These are phyloP conservation scores for Syrrhaptes paradoxus DNA, from an alignment of 2,113 vertebrate species.

Conservation along the genomic window DNA sequence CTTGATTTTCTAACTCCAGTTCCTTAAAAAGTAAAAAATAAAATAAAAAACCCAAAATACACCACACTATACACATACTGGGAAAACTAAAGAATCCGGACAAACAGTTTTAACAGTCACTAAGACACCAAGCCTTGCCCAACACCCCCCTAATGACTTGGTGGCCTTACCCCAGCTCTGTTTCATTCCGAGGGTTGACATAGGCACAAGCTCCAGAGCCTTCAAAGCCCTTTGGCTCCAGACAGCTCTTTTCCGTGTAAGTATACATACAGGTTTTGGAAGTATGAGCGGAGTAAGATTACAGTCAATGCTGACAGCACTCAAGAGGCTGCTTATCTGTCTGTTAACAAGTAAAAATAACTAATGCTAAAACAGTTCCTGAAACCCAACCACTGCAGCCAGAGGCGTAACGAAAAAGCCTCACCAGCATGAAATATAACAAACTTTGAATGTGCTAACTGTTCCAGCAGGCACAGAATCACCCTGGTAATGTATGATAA, in stretches of 20 bases:
- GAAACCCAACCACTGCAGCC: not conserved
- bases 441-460: not conserved
- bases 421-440: not conserved
- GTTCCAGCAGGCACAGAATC: not conserved
- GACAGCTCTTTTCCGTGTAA: accelerated
- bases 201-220: not conserved
- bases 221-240: not conserved
- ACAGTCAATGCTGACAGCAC: not conserved
- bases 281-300: not conserved
- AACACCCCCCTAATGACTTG: no score
- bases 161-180: not conserved
- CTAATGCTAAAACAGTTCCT: not conserved
- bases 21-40: conserved; percentile 68
- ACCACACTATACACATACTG: not conserved
- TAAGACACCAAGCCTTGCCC: not conserved
- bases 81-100: not conserved
- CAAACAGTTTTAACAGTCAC: not conserved
- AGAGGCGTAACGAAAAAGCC: not conserved
- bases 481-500: accelerated
- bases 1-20: conserved; percentile 89
- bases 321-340: not conserved
- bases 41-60: not conserved
- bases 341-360: not conserved
- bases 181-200: not conserved
- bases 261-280: not conserved